These are phyloP conservation scores for Chromoteleia sp. DNA, from an alignment of 2,888 invertebrate species.

Conservation along the genomic window DNA sequence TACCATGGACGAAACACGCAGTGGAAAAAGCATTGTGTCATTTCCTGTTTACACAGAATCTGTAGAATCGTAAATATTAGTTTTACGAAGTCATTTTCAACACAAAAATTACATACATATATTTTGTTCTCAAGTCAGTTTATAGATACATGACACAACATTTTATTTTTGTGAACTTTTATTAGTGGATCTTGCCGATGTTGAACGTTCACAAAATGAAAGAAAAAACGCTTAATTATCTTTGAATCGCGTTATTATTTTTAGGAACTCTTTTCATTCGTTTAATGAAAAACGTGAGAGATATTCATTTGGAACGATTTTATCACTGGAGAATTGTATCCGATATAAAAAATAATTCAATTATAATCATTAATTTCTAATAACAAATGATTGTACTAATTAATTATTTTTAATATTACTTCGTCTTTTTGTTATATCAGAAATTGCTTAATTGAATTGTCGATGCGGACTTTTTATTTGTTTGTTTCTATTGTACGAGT, in stretches of 20 bases:
- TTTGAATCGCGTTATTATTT: neutral
- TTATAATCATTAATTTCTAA: no score
- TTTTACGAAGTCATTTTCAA: slow-evolving; percentile 12
- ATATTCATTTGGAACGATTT: no score
- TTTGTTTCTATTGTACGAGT: neutral
- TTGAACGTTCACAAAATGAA: neutral
- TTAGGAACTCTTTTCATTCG: no score
- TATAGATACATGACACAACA: neutral
- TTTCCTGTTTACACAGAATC: neutral
- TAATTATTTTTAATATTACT: no score
- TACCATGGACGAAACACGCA: no score
- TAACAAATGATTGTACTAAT: no score
- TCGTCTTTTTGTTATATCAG: no score
- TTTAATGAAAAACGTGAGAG: no score
- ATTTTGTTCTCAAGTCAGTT: slow-evolving; percentile 1
- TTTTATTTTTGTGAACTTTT: slow-evolving; percentile 25
- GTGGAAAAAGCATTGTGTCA: no score
- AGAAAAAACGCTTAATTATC: neutral
- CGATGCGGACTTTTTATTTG: neutral
- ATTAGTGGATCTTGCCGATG: slow-evolving; percentile 19
- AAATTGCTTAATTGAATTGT: no score
- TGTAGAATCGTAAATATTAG: slow-evolving; percentile 8
- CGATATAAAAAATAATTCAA: no score
- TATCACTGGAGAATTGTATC: no score
- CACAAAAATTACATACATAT: slow-evolving; percentile 8